A percentile compares a stretch with the other conserved stretches of the same genome.
Conservation (phyloP, 2,113 vertebrate species). For the Pelvicachromis taeniatus region DNA sequence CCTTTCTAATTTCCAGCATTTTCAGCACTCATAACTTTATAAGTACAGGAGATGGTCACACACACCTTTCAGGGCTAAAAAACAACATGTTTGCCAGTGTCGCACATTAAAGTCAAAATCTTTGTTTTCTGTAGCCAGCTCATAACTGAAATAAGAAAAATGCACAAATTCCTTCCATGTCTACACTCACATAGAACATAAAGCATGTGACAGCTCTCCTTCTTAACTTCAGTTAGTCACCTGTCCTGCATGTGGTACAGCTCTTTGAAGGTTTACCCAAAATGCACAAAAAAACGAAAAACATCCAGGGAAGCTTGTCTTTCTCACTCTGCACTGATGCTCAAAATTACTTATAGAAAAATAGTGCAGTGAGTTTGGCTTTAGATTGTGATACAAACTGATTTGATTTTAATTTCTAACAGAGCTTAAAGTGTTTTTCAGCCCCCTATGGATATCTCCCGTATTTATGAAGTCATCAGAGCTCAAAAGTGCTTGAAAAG, state of each 20-base stretch:
- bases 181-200: rapidly evolving
- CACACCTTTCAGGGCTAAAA: neutral
- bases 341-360: neutral
- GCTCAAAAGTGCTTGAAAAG: neutral
- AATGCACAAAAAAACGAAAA: neutral
- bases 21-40: neutral
- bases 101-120: neutral
- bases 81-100: neutral
- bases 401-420: neutral
- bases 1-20: neutral
- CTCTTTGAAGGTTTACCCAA: neutral
- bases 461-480: rapidly evolving
- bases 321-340: neutral
- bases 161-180: neutral
- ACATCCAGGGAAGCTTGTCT: neutral
- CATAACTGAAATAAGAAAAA: neutral
- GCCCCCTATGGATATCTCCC: rapidly evolving
- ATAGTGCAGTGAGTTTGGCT: neutral
- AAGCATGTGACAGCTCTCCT: neutral
- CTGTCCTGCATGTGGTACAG: no score
- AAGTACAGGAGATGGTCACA: neutral
- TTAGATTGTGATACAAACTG: neutral
- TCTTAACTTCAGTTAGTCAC: neutral
- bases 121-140: neutral
- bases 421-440: rapidly evolving